Conservation (phyloP, 2,888 invertebrate species). For the Myathropa florea region DNA sequence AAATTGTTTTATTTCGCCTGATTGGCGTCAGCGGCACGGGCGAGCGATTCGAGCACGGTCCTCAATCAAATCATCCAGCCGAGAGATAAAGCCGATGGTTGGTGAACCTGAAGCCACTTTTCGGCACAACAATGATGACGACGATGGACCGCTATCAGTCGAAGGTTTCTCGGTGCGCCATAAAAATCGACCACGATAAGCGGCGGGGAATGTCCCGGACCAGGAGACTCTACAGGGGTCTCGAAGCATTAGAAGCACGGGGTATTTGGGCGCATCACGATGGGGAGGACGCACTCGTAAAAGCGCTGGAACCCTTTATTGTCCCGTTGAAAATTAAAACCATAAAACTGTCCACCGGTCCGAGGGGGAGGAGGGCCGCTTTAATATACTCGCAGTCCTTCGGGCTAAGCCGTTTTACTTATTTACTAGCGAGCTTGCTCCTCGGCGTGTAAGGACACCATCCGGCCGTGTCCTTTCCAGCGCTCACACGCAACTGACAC, state of each 20-base stretch:
- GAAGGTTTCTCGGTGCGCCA: neutral
- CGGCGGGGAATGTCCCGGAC: neutral
- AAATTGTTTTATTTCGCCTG: conserved; percentile 56
- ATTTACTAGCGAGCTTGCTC: conserved; percentile 55
- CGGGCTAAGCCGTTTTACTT: conserved; percentile 56
- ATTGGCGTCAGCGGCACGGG: conserved; percentile 26
- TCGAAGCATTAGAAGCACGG: conserved; percentile 11
- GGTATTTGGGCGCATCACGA: too few species aligned
- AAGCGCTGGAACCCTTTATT: conserved; percentile 60
- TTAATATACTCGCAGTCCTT: conserved; percentile 31
- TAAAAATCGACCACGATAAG: neutral
- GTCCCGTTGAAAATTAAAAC: conserved; percentile 70
- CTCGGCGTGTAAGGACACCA: conserved; percentile 34
- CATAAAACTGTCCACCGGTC: conserved; percentile 60
- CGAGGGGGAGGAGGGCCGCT: neutral
- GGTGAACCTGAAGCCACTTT: conserved; percentile 40
- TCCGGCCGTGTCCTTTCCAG: conserved; percentile 1
- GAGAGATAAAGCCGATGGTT: conserved; percentile 27
- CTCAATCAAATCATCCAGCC: conserved; percentile 50
- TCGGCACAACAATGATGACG: conserved; percentile 12
- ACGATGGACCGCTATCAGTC: conserved; percentile 25
- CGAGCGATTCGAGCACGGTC: neutral
- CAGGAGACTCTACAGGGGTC: too few species aligned
- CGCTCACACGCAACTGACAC: conserved; percentile 34
- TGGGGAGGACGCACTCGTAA: conserved; percentile 38